Evolutionary conservation across 2,113 vertebrate species (phyloP).

Genomic region (Acrocephalus kingi): DNA sequence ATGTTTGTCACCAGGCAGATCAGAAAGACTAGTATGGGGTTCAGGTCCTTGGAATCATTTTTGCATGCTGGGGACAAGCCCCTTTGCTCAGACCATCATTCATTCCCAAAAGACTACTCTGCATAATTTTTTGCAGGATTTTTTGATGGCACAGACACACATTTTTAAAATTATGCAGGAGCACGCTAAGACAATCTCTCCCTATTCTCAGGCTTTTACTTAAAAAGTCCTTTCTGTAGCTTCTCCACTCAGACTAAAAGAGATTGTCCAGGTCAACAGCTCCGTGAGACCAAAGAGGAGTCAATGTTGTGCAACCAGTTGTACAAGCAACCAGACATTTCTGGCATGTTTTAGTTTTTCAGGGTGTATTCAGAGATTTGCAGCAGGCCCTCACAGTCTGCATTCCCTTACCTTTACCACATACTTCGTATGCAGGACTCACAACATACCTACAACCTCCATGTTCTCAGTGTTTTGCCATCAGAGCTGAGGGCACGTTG

Average conservation of each 20-base stretch:
- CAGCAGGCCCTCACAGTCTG: constrained; percentile 5
- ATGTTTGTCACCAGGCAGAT: neutral
- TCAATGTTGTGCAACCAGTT: constrained; percentile 55
- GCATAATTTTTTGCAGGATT: neutral
- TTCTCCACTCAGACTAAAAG: neutral
- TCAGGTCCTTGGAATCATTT: neutral
- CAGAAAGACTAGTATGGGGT: neutral
- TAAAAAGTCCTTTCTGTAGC: neutral
- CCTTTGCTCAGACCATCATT: neutral
- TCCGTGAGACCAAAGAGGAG: constrained; percentile 32
- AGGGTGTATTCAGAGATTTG: constrained; percentile 52
- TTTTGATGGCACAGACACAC: neutral
- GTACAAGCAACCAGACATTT: constrained; percentile 54
- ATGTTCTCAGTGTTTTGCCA: neutral
- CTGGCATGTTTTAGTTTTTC: constrained; percentile 29
- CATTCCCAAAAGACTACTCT: neutral
- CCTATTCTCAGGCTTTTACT: neutral
- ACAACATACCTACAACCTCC: neutral
- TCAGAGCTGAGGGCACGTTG: neutral
- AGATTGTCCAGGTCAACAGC: constrained; percentile 34
- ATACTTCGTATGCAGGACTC: neutral
- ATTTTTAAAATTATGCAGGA: neutral
- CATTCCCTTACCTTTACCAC: neutral
- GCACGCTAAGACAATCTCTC: neutral
- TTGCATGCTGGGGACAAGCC: neutral